Percentiles rank a stretch among this genome's conserved stretches.
Evolutionary conservation across 2,888 invertebrate genomes (phyloP).

Genomic region (Metalampra italica): DNA sequence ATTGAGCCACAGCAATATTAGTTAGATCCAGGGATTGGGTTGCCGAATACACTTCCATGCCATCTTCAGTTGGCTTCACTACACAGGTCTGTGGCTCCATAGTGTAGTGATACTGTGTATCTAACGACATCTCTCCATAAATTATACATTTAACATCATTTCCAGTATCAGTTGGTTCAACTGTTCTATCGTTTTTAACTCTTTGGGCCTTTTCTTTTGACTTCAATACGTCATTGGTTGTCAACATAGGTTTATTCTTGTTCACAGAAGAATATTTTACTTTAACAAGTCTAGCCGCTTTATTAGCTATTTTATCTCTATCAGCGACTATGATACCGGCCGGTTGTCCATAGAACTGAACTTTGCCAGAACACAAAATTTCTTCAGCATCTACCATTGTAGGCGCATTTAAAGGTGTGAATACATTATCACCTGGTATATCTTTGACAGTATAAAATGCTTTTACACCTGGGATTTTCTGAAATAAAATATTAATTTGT

Average conservation of each 20-base stretch:
- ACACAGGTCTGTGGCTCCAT: constrained; percentile 84
- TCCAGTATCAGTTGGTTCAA: constrained; percentile 31
- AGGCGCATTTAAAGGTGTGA: constrained; percentile 12
- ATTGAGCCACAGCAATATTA: constrained; percentile 11
- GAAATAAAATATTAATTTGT: constrained; percentile 16
- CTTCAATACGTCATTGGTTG: constrained; percentile 47
- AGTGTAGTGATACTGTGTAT: constrained; percentile 83
- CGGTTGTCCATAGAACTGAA: constrained; percentile 81
- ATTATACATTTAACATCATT: constrained; percentile 13
- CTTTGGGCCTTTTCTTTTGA: constrained; percentile 30
- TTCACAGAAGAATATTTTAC: constrained; percentile 57
- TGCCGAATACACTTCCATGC: constrained; percentile 79
- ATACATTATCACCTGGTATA: constrained; percentile 76
- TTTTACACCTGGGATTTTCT: constrained; percentile 78
- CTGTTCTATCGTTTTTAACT: constrained; percentile 22
- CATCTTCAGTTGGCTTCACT: constrained; percentile 82
- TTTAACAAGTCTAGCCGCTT: constrained; percentile 73
- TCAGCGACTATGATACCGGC: constrained; percentile 84
- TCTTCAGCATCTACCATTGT: constrained; percentile 35
- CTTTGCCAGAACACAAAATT: constrained; percentile 57
- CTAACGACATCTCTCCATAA: constrained; percentile 14
- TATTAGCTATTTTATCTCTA: constrained; percentile 71
- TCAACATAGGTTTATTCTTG: constrained; percentile 38
- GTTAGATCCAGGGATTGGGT: constrained; percentile 78
- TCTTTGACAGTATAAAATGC: constrained; percentile 79